Evolutionary conservation across 1,140 invertebrate species (phyloP).

Genomic region (Eumaeus atala): DNA sequence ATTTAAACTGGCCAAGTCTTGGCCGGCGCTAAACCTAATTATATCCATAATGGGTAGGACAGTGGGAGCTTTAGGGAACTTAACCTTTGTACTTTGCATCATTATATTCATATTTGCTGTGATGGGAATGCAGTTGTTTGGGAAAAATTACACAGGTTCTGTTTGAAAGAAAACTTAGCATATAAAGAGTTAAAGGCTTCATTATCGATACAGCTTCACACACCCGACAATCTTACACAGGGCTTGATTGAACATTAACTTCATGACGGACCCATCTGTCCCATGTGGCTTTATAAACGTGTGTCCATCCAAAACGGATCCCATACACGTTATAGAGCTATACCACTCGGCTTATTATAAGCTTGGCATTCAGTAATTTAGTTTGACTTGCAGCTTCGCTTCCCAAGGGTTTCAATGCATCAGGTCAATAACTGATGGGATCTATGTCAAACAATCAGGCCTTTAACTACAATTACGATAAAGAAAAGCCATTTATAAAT

Average conservation of each 20-base stretch:
- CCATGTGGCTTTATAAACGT: slow-evolving; percentile 66
- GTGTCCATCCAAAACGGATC: slow-evolving; percentile 45
- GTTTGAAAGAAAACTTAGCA: slow-evolving; percentile 67
- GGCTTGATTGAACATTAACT: slow-evolving; percentile 65
- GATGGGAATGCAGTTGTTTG: slow-evolving; percentile 99
- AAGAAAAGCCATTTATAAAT: slow-evolving; percentile 17
- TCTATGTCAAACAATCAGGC: slow-evolving; percentile 48
- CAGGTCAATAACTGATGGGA: slow-evolving; percentile 65
- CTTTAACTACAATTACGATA: slow-evolving; percentile 7
- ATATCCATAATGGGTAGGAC: slow-evolving; percentile 99
- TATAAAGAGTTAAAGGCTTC: slow-evolving; percentile 61
- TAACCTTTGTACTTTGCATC: slow-evolving; percentile 97
- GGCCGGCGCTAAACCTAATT: slow-evolving; percentile 98
- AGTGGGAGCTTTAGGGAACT: slow-evolving; percentile 97
- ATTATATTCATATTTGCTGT: slow-evolving; percentile 99
- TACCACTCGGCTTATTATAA: slow-evolving; percentile 69
- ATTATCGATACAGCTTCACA: slow-evolving; percentile 69
- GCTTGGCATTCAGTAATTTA: slow-evolving; percentile 71
- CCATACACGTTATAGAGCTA: slow-evolving; percentile 65
- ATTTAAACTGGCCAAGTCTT: slow-evolving; percentile 99
- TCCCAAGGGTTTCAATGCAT: slow-evolving; percentile 56
- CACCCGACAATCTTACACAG: slow-evolving; percentile 64
- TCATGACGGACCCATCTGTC: slow-evolving; percentile 51
- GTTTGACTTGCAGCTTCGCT: slow-evolving; percentile 71
- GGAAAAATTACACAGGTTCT: slow-evolving; percentile 91